Evolutionary conservation across 2,797 vertebrate species (phyloP), one percentile per base, ranked within the genome.

Genomic region (Percopsis omiscomaycus): DNA sequence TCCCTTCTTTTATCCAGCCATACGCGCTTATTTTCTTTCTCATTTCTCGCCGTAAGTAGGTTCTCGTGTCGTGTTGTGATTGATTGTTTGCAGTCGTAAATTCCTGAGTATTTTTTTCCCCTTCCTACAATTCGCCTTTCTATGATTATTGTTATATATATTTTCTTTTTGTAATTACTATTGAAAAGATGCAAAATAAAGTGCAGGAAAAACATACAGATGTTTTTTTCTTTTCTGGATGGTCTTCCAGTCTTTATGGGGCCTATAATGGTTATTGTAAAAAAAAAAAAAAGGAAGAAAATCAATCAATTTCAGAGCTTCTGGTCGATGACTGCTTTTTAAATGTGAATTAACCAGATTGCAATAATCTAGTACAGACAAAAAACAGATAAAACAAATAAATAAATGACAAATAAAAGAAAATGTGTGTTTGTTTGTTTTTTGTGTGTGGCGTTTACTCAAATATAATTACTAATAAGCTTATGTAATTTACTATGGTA

Each of bases 311-410:
- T 96, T 95, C 94, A 94, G 92, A 95, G 94, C 96, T 90, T 95
- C 95, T 96, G 96, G 95, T 96, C 94, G 95, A 92, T 90, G 94
- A 95, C 96, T 95, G 94, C 95, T 96, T 97, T 96, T 95, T 96
- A 95, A 96, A 95, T 96, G 96, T 96, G 96, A 97, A 95, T 95
- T 94, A 94, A 96, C 94, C 95, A 96, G 96, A 96, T 94, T 94
- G 94, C 95, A 96, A 95, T 96, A 95, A 94, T 95, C 94, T 95
- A 95, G 95, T 95, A 95, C 94, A 94, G 93, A 92, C 88, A 89
- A 88, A 82, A 89, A 88, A 79, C 62, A 78, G 71, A 80, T 78
- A 82, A 88, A 59, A 59, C 73, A 86, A 92, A 91, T 90, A 91
- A 93, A 93, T 90, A 89, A 91, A 92, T 88, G 86, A 89, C 80